phyloP scores from a whole-genome alignment of 1,140 invertebrate species.

The Lamellibrachia luymesi region DNA sequence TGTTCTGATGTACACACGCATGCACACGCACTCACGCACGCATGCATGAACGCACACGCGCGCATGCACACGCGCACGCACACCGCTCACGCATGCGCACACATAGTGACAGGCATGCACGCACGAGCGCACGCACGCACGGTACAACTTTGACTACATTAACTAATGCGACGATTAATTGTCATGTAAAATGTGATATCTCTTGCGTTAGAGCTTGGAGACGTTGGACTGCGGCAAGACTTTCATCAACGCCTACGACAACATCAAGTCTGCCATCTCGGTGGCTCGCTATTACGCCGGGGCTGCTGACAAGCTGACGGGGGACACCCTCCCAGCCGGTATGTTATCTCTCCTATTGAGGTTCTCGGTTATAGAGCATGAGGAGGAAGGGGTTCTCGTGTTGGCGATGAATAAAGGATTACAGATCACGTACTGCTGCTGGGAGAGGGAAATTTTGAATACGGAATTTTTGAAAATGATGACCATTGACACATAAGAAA shows the following conservation, averaged over 20 bases:
- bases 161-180: background rate
- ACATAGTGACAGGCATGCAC: no score
- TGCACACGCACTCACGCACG: no score
- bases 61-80: background rate
- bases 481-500: no score
- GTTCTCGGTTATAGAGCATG: background rate
- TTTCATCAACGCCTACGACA: slow-evolving; percentile 61
- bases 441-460: no score
- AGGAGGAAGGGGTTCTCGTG: no score
- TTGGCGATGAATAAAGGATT: no score
- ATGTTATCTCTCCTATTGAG: background rate
- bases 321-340: slow-evolving; percentile 82
- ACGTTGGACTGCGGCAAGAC: slow-evolving; percentile 88
- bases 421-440: no score
- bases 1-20: no score
- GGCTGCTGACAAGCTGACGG: slow-evolving; percentile 87
- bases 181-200: background rate
- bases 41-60: background rate
- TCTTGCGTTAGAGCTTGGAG: slow-evolving; percentile 65
- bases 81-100: background rate
- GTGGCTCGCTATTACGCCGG: slow-evolving; percentile 81
- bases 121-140: no score
- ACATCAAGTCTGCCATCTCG: slow-evolving; percentile 60
- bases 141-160: background rate
- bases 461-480: no score